Conservation (phyloP, 2,888 invertebrate species). For the Lithophane ornitopus region DNA sequence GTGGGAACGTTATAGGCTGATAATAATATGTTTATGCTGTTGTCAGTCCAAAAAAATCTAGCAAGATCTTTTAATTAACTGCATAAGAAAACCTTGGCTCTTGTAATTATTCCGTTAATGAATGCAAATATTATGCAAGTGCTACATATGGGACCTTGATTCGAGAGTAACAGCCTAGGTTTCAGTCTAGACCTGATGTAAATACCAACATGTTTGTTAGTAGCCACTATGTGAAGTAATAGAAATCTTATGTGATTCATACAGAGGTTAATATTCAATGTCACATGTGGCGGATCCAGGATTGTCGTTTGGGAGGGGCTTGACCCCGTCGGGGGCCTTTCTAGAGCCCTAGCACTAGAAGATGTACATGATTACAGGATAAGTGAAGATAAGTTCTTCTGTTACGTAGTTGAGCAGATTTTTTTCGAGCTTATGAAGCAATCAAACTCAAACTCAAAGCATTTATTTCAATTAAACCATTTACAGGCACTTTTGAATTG, state of each 20-base stretch:
- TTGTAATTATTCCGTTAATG: slow-evolving; percentile 3
- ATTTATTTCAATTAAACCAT: too few relatives aligned
- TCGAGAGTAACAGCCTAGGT: background rate
- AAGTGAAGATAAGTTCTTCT: too few relatives aligned
- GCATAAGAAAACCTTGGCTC: background rate
- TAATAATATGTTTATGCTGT: too few relatives aligned
- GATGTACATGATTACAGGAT: too few relatives aligned
- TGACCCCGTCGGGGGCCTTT: too few relatives aligned
- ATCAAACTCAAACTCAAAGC: too few relatives aligned
- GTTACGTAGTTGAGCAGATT: too few relatives aligned
- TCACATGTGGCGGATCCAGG: background rate
- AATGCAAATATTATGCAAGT: slow-evolving; percentile 30
- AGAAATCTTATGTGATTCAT: background rate
- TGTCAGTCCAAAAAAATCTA: background rate
- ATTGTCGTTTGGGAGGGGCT: too few relatives aligned
- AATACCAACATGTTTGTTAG: background rate
- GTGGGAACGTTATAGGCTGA: too few relatives aligned
- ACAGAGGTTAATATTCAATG: background rate
- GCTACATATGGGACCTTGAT: slow-evolving; percentile 9
- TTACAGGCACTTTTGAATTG: too few relatives aligned
- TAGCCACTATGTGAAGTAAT: background rate
- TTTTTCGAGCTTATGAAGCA: too few relatives aligned
- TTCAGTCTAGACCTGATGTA: slow-evolving; percentile 22
- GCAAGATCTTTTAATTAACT: slow-evolving; percentile 2
- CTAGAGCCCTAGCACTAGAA: too few relatives aligned